Base-by-base conservation (phyloP, 2,888 invertebrate species). In the Stegophylla sp. region DNA sequence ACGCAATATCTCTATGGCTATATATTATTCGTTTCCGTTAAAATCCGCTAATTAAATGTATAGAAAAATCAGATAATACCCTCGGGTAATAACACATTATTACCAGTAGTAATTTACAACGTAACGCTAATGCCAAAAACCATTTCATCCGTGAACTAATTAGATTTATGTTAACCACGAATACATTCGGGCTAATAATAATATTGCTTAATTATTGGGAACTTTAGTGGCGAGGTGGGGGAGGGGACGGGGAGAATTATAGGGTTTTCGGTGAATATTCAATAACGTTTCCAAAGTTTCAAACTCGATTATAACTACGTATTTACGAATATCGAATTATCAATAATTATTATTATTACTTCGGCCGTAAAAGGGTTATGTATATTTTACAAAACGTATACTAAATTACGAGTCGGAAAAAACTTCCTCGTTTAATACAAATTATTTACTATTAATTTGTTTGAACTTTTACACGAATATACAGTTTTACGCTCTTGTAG, bases 131-230 rank as follows among this genome's bases (percentile, higher is more conserved):
- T 26, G 53, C 43, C 66, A 43, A 76, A 53, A 66, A 53, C 17
- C 41, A 41, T 64, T 66, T 76, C 64, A 53, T 76, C 64, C 66
- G 13, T 66, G 26, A 43, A 66, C 75, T 66, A 76, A 66, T 76
- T 76, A 76, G 53, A 66, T 53, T 23, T 15, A 12, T 26, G n/a
- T 53, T 17, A 20, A 53, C 43, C 17, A 53, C n/a, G 53, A 76
- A 23, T 23, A 4, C 56, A 2, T 56, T 23, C 56, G 12, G 20
- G 20, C 20, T 3, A 23, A 56, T 23, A 23, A 56, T 23, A 56
- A 7, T 56, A 56, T 56, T 23, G 10, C 56, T 56, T 12, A 56
- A 56, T 56, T 56, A 56, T 56, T 34, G 7, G 34, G 20, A 23
- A 56, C 12, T 12, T 3, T 10, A 45, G 15, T 43, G 7, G 43